Conservation (phyloP, 2,113 vertebrate genomes). For the Brachirus orientalis region DNA sequence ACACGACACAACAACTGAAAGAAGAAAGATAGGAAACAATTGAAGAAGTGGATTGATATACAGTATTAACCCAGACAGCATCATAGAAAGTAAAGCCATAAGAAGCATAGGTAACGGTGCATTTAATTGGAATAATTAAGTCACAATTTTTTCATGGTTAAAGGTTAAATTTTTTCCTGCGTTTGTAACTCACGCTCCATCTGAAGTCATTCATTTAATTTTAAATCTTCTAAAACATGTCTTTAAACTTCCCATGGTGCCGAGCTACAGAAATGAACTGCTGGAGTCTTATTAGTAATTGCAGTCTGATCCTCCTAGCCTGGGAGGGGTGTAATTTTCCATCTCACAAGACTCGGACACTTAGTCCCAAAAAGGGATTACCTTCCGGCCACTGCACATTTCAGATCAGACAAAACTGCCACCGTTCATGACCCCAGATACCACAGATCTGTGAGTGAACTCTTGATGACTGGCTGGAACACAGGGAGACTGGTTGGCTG, state of each 20-base stretch:
- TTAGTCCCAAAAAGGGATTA: slow-evolving; percentile 76
- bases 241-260: slow-evolving; percentile 10
- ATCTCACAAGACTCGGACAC: slow-evolving; percentile 61
- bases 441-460: slow-evolving; percentile 20
- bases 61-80: not conserved
- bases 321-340: slow-evolving; percentile 44
- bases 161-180: slow-evolving; percentile 10
- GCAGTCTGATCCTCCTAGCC: slow-evolving; percentile 5
- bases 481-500: not conserved
- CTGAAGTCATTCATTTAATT: slow-evolving; percentile 6
- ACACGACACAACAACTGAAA: slow-evolving; percentile 19
- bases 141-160: not conserved
- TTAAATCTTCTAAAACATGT: slow-evolving; percentile 4
- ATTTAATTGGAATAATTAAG: slow-evolving; percentile 2
- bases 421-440: slow-evolving; percentile 22
- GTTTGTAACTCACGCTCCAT: not conserved
- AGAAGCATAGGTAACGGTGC: not conserved
- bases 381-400: slow-evolving; percentile 65
- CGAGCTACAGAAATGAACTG: not conserved
- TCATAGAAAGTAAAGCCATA: not conserved
- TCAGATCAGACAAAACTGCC: slow-evolving; percentile 39
- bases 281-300: not conserved
- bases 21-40: slow-evolving; percentile 33
- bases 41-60: slow-evolving; percentile 39
- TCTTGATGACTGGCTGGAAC: slow-evolving; percentile 7